Base-by-base conservation (phyloP, 2,888 invertebrate species). In the Polylopha cassiicola region DNA sequence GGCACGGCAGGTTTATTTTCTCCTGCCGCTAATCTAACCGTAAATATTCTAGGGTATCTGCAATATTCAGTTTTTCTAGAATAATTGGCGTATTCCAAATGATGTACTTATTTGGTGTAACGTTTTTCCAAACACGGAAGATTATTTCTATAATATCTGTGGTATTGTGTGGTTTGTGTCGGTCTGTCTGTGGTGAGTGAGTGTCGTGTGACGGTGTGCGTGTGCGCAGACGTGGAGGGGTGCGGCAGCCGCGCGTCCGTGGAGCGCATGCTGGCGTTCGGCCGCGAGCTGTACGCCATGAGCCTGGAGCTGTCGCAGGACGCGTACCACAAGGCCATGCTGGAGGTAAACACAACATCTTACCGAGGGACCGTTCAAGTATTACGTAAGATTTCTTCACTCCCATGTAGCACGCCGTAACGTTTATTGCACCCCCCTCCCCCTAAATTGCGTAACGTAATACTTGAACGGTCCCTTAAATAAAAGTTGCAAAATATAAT, bases 221-320 rank as follows among this genome's bases (percentile, higher is more conserved):
- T 37, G 32, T 11, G 34, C 4, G 46, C 49, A 74, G 63, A 59
- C 70, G 87, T 56, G 80, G 88, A 69, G 61, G 90, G 91, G 61
- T 90, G 92, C 47, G 90, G 91, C 21, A 87, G 89, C 61, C 92
- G 93, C 61, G 90, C 92, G 37, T 95, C 95, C 6, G 94, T 98
- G 50, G 96, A 98, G 80, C 91, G 95, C 60, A 97, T 98, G 90
- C 87, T 98, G 54, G 93, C 95, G 65, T 98, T 97, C 79, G 98
- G 98, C 10, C 90, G 94, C 58, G 97, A 98, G 69, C 88, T 98
- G 51, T 95, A 97, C 75, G 91, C 93, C 55, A 94, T 97, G 91
- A 96, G 95, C 71, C 92, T 94, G 68, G 71, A 75, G 46, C 66
- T 98, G 54, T 90, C 92, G 58, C 90, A 92, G 64, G 93, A 95